Evolutionary conservation across 2,797 vertebrate species (phyloP).

Genomic region (Cephalopachus bancanus): DNA sequence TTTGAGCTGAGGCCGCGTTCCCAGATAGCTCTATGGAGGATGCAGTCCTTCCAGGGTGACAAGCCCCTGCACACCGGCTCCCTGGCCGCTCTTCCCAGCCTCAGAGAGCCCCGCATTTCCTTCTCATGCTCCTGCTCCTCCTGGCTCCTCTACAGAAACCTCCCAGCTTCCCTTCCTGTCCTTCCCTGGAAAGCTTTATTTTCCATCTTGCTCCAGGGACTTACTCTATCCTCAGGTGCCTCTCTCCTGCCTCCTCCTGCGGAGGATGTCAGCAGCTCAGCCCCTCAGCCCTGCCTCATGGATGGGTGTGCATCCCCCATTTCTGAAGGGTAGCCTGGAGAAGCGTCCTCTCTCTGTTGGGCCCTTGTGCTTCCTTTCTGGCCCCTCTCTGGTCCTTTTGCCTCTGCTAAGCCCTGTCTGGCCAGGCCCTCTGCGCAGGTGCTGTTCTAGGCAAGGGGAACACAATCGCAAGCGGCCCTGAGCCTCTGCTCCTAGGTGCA

Average conservation of each 20-base stretch:
- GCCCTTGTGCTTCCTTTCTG: too few species aligned
- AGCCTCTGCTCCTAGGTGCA: too few species aligned
- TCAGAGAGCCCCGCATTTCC: not conserved
- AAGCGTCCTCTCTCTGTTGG: not conserved
- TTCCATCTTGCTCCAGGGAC: not conserved
- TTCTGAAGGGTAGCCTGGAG: not conserved
- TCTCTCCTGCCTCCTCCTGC: not conserved
- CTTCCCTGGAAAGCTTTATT: not conserved
- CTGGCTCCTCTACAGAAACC: too few species aligned
- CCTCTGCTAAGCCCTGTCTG: not conserved
- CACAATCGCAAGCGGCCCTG: fast-evolving
- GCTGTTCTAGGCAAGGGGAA: not conserved
- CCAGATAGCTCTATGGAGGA: not conserved
- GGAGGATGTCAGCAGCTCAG: not conserved
- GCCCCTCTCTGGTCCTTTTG: fast-evolving
- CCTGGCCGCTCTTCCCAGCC: too few species aligned
- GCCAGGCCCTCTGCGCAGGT: fast-evolving
- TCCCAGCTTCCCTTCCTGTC: not conserved
- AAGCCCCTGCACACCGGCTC: not conserved
- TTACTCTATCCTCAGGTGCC: not conserved
- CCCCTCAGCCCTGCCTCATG: not conserved
- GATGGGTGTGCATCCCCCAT: too few species aligned
- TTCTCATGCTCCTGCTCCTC: too few species aligned
- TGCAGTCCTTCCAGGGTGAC: not conserved
- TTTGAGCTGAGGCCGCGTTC: not conserved